phyloP scores from a whole-genome alignment of 2,797 vertebrate genomes.

The Cynopterus sphinx region DNA sequence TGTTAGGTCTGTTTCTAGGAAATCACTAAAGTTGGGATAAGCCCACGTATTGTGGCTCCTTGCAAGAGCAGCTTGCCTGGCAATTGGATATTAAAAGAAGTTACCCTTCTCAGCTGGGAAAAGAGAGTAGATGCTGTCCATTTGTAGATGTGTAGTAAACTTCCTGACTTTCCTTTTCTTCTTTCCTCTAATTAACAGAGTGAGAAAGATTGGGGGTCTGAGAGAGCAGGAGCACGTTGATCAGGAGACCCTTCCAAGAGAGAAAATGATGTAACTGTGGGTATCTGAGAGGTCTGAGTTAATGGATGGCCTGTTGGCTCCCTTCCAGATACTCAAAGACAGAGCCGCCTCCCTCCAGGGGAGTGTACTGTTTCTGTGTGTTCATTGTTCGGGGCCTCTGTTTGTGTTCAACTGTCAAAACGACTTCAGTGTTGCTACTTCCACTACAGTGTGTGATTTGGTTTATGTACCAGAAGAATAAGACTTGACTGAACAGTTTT shows the following conservation, averaged over 20 bases:
- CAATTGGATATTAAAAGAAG: neutral
- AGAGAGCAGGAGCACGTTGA: neutral
- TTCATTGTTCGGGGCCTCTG: neutral
- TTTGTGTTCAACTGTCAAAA: slow-evolving; percentile 51
- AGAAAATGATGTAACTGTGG: neutral
- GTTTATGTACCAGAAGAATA: slow-evolving; percentile 34
- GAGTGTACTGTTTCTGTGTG: neutral
- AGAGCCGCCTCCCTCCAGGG: neutral
- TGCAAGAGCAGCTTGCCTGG: neutral
- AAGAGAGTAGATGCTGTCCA: neutral
- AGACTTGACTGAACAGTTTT: slow-evolving; percentile 79
- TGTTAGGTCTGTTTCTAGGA: neutral
- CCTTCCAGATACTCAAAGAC: neutral
- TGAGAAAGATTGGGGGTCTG: neutral
- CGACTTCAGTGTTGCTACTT: neutral
- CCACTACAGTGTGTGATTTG: neutral
- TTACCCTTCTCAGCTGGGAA: neutral
- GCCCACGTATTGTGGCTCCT: accelerated
- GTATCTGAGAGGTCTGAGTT: neutral
- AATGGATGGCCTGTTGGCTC: neutral
- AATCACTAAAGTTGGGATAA: neutral
- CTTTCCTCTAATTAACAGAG: neutral
- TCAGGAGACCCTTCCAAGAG: neutral
- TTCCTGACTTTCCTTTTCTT: neutral
- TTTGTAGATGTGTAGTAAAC: neutral